Base-by-base conservation (phyloP, 2,797 vertebrate genomes). In the Acestrorhynchus altus region DNA sequence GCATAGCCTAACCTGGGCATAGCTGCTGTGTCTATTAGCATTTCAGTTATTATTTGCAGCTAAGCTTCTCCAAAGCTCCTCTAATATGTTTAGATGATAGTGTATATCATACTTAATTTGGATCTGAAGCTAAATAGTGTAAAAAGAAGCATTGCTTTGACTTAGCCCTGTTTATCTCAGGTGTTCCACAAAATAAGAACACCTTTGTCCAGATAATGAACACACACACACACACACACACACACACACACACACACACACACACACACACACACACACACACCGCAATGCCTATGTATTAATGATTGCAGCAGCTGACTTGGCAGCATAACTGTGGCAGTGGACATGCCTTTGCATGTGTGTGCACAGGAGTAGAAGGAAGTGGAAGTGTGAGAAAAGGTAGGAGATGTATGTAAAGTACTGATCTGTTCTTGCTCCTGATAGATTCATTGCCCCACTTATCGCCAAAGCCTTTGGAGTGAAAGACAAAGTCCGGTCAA, bases 391-490 rank as follows among this genome's bases (percentile, higher is more conserved):
- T 57, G 54, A 26, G 44, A 13, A 15, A 18, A 51, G 13, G 5
- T 22, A 6, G 18, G 20, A 26, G 54, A 4, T 11, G 22, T 56
- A 54, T 67, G 22, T 42, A 31, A 35, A 31, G 49, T 74, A 40
- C 31, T 70, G 57, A 35, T 24, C 18, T 64, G 24, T 65, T 70
- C 6, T 7, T 66, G 42, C 42, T 72, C 60, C 61, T 40, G 28
- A 54, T 20, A 83, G 77, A 35, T 12, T 83, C 4, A 47, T 79
- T 40, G 92, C 90, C 39, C 79, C 56, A 15, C 90, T 87, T 9
- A 73, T 93, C 44, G 92, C 90, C 81, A 28, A 88, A 74, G 52
- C 82, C 61, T 91, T 87, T 66, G 89, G 83, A 28, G 73, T 93
- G 66, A 89, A 72, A 76, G 90, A 92, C 83, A 88, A 60, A 46